phyloP scores from a whole-genome alignment of 2,113 vertebrate species.

The Tenebrosternarchus preto region DNA sequence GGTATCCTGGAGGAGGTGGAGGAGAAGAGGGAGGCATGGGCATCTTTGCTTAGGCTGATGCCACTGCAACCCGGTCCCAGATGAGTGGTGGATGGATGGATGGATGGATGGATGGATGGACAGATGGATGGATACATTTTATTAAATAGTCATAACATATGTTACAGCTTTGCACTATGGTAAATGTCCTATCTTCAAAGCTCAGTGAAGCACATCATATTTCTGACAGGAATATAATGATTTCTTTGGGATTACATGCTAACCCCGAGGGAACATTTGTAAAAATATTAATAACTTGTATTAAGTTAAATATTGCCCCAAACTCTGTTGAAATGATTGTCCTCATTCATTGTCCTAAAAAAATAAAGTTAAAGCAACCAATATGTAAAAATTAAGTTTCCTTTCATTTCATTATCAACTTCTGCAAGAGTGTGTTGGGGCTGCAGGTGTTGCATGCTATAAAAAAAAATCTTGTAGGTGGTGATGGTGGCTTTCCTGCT shows the following conservation, averaged over 20 bases:
- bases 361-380: background rate
- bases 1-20: too few relatives aligned
- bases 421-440: background rate
- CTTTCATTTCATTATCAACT: too few relatives aligned
- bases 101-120: too few relatives aligned
- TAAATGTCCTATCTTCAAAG: background rate
- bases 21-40: too few relatives aligned
- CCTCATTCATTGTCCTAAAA: slow-evolving; percentile 19
- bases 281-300: background rate
- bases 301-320: background rate
- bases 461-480: slow-evolving; percentile 9
- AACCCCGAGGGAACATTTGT: background rate
- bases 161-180: background rate
- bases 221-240: slow-evolving; percentile 5
- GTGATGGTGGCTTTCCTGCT: slow-evolving; percentile 43
- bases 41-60: too few relatives aligned
- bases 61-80: too few relatives aligned
- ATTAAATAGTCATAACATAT: background rate
- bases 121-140: too few relatives aligned
- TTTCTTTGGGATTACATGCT: slow-evolving; percentile 10
- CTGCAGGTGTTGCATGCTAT: slow-evolving; percentile 21
- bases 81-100: too few relatives aligned
- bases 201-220: background rate
- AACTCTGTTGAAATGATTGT: slow-evolving; percentile 19
- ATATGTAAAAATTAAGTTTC: too few relatives aligned